phyloP scores from a whole-genome alignment of 2,888 invertebrate species.

The Tinea semifulvella region DNA sequence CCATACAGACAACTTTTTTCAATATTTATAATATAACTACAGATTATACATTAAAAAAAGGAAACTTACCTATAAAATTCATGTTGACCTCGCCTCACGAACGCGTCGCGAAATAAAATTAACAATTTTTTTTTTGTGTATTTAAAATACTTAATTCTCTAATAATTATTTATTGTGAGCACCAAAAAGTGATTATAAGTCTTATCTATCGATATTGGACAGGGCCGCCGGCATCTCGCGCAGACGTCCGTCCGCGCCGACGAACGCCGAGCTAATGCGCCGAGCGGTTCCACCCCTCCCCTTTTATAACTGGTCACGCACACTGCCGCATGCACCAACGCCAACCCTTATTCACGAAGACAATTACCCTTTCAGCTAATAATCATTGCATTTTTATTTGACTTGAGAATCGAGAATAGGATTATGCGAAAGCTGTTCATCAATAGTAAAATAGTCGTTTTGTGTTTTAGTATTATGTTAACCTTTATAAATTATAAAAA shows the following conservation, averaged over 20 bases:
- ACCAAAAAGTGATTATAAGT: slow-evolving; percentile 7
- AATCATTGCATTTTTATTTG: slow-evolving; percentile 1
- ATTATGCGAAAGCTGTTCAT: too few species aligned
- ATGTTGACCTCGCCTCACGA: slow-evolving; percentile 31
- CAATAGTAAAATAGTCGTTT: too few species aligned
- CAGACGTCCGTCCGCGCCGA: slow-evolving; percentile 38
- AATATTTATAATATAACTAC: too few species aligned
- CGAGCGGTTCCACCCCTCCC: slow-evolving; percentile 19
- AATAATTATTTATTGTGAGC: slow-evolving; percentile 7
- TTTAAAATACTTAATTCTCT: neutral
- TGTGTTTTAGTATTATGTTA: too few species aligned
- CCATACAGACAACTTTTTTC: too few species aligned
- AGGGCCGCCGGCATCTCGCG: slow-evolving; percentile 30
- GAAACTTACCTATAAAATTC: slow-evolving; percentile 58
- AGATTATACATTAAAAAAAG: slow-evolving; percentile 13
- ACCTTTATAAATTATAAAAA: too few species aligned
- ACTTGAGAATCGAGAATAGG: too few species aligned
- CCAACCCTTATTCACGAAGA: too few species aligned
- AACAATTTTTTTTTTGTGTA: neutral
- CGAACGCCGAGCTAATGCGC: slow-evolving; percentile 45
- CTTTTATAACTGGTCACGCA: slow-evolving; percentile 36
- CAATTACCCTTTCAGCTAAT: neutral
- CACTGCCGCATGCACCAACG: slow-evolving; percentile 1
- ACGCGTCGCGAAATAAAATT: neutral
- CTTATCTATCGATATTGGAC: slow-evolving; percentile 3